Conservation (phyloP, 2,888 invertebrate genomes). For the Drepana falcataria region DNA sequence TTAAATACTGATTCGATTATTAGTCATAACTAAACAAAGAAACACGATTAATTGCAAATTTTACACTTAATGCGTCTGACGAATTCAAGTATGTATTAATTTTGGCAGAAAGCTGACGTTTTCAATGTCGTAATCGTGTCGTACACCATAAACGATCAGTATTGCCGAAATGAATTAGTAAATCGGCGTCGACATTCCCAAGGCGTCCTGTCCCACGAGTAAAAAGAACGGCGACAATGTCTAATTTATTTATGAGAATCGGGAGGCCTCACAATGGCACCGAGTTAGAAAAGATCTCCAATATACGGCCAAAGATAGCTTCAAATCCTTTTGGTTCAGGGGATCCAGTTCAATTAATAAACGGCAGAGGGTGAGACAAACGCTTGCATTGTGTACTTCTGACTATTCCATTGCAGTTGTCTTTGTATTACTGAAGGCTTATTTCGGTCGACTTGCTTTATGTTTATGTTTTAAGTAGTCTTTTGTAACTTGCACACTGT, state of each 20-base stretch:
- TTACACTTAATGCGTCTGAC: too few species aligned
- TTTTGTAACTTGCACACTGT: too few species aligned
- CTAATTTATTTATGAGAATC: slow-evolving; percentile 74
- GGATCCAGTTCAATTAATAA: slow-evolving; percentile 29
- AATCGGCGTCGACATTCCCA: slow-evolving; percentile 69
- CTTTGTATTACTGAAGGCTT: slow-evolving; percentile 27
- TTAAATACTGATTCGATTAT: too few species aligned
- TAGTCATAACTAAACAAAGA: too few species aligned
- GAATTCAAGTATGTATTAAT: too few species aligned
- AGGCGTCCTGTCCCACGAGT: slow-evolving; percentile 43
- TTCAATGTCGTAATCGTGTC: slow-evolving; percentile 26
- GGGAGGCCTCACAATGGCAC: slow-evolving; percentile 45
- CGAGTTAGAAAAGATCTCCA: slow-evolving; percentile 39
- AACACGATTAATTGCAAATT: too few species aligned
- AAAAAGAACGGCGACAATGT: slow-evolving; percentile 58
- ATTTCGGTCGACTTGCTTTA: neutral
- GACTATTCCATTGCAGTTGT: slow-evolving; percentile 19
- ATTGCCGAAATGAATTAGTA: slow-evolving; percentile 71
- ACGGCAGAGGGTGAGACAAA: slow-evolving; percentile 18
- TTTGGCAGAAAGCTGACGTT: too few species aligned
- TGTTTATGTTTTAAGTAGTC: neutral
- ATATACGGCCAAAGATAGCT: slow-evolving; percentile 41
- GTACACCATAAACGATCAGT: slow-evolving; percentile 24
- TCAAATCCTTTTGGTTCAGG: slow-evolving; percentile 31
- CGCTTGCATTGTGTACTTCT: slow-evolving; percentile 7